Conservation (phyloP, 1,140 invertebrate genomes). For the Amyelois transitella region DNA sequence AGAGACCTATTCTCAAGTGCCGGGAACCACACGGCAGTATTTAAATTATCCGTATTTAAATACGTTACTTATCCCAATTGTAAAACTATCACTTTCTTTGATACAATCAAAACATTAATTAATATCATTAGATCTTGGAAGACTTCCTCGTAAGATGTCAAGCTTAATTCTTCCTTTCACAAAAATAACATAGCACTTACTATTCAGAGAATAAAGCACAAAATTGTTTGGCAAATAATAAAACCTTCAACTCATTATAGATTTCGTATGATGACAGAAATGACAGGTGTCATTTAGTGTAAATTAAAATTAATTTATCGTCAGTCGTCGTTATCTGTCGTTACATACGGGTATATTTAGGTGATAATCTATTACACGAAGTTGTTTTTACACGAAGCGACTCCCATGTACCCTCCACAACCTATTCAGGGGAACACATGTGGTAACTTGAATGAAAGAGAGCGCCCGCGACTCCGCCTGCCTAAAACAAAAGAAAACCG, state of each 20-base stretch:
- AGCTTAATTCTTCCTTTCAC: neutral
- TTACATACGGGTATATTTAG: conserved; percentile 14
- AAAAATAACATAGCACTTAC: neutral
- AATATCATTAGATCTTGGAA: conserved; percentile 20
- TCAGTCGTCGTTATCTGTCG: conserved; percentile 11
- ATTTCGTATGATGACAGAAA: conserved; percentile 29
- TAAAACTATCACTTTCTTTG: conserved; percentile 7
- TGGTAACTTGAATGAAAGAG: too few relatives aligned
- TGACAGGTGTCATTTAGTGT: conserved; percentile 45
- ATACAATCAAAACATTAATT: conserved; percentile 12
- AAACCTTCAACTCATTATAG: neutral
- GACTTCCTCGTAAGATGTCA: conserved; percentile 18
- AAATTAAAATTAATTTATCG: conserved; percentile 54
- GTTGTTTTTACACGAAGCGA: too few relatives aligned
- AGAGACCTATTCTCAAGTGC: too few relatives aligned
- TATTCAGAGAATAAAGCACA: neutral
- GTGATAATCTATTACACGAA: neutral
- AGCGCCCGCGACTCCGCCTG: too few relatives aligned
- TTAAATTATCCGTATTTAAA: too few relatives aligned
- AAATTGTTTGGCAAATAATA: neutral
- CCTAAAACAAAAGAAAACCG: too few relatives aligned
- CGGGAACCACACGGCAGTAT: too few relatives aligned
- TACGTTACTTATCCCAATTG: neutral
- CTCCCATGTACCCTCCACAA: neutral
- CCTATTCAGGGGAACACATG: too few relatives aligned